phyloP scores from a whole-genome alignment of 2,113 vertebrate genomes.

The Xiphophorus hellerii region DNA sequence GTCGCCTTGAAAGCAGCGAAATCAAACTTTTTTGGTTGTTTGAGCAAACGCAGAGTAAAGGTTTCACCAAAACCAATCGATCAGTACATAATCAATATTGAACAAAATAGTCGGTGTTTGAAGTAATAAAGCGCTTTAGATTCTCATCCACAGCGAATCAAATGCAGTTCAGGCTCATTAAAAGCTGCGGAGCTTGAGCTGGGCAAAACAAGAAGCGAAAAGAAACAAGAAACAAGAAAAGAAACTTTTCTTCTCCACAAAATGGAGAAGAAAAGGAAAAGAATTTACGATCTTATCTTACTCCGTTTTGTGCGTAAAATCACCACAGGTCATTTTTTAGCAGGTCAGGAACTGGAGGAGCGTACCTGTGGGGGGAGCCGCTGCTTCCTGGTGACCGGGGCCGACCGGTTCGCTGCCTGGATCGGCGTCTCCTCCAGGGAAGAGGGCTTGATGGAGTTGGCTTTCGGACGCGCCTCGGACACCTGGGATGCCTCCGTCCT shows the following conservation, averaged over 20 bases:
- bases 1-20: background rate
- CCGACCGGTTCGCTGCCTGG: conserved; percentile 85
- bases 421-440: conserved; percentile 84
- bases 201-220: too few relatives aligned
- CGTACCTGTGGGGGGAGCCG: conserved; percentile 87
- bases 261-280: too few relatives aligned
- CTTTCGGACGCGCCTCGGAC: conserved; percentile 84
- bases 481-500: conserved; percentile 87
- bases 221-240: too few relatives aligned
- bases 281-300: too few relatives aligned
- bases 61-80: background rate
- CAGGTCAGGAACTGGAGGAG: background rate
- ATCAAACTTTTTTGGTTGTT: background rate
- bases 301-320: too few relatives aligned
- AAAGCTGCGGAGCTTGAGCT: too few relatives aligned
- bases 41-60: background rate
- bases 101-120: background rate
- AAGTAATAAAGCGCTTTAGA: background rate
- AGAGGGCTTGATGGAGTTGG: conserved; percentile 93
- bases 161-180: background rate
- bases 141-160: background rate
- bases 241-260: too few relatives aligned
- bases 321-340: too few relatives aligned
- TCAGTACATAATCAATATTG: background rate
- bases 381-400: conserved; percentile 85